A percentile compares a stretch with the other conserved stretches of the same genome.
These are phyloP conservation scores for Eristalis arbustorum DNA, from an alignment of 2,888 invertebrate genomes.

Conservation along the genomic window DNA sequence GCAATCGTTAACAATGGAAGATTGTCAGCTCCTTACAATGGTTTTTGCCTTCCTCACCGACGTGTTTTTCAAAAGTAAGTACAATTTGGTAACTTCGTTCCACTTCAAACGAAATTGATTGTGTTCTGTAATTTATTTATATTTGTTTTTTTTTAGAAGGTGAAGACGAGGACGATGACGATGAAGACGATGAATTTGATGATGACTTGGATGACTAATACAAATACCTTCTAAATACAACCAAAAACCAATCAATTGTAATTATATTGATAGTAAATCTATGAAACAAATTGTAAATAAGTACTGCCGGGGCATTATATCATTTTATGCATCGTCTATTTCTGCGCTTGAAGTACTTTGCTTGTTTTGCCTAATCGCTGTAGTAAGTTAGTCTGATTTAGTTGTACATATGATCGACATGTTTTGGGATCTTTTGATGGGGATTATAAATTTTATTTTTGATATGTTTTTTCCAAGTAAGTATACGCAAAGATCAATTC, in stretches of 20 bases:
- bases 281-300: neutral
- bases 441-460: conserved; percentile 53
- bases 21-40: neutral
- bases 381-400: neutral
- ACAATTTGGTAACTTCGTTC: no score
- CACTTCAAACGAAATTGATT: neutral
- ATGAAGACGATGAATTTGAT: neutral
- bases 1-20: neutral
- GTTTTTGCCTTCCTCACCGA: neutral
- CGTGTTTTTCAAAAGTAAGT: neutral
- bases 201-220: neutral
- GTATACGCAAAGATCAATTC: neutral
- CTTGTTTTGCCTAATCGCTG: neutral
- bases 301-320: neutral
- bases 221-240: neutral
- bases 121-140: no score
- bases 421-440: conserved; percentile 47
- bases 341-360: neutral
- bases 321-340: neutral
- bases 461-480: conserved; percentile 54
- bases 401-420: neutral
- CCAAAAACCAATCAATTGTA: neutral
- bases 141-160: neutral
- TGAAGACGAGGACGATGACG: neutral
- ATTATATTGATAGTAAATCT: neutral